Evolutionary conservation across 37 sponge, comb jelly and placozoan species (phyloP).

Genomic region (Aphrocallistes beatrix): DNA sequence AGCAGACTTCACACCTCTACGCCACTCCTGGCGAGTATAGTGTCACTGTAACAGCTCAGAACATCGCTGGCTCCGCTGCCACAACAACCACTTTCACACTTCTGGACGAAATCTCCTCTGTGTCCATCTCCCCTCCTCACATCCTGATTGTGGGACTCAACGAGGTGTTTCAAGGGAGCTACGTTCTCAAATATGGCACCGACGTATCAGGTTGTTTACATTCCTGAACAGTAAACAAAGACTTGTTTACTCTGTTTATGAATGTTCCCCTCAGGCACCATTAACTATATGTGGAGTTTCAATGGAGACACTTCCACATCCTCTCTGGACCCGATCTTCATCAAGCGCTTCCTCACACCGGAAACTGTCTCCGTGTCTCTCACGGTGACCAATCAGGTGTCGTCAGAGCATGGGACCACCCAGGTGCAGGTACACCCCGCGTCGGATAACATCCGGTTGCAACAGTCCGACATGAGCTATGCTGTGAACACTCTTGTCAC

Average conservation of each 20-base stretch:
- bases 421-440: neutral
- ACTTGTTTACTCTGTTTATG: neutral
- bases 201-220: too few species aligned
- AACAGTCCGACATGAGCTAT: neutral
- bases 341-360: neutral
- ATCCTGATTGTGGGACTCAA: neutral
- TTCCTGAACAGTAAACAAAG: too few species aligned
- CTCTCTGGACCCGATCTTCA: neutral
- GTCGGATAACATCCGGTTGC: neutral
- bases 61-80: constrained; percentile 4
- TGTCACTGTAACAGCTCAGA: constrained; percentile 21
- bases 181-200: neutral
- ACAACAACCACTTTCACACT: neutral
- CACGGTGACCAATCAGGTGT: neutral
- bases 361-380: neutral
- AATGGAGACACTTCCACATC: neutral
- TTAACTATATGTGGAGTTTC: constrained; percentile 24
- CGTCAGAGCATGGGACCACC: too few species aligned
- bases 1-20: neutral
- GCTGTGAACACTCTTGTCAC: neutral
- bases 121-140: neutral
- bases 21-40: constrained; percentile 19
- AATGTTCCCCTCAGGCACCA: neutral
- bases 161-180: neutral
- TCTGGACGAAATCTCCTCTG: neutral